Evolutionary conservation across 1,140 invertebrate genomes (phyloP), one percentile per base, ranked within the genome.

Genomic region (Hyles vespertilio): DNA sequence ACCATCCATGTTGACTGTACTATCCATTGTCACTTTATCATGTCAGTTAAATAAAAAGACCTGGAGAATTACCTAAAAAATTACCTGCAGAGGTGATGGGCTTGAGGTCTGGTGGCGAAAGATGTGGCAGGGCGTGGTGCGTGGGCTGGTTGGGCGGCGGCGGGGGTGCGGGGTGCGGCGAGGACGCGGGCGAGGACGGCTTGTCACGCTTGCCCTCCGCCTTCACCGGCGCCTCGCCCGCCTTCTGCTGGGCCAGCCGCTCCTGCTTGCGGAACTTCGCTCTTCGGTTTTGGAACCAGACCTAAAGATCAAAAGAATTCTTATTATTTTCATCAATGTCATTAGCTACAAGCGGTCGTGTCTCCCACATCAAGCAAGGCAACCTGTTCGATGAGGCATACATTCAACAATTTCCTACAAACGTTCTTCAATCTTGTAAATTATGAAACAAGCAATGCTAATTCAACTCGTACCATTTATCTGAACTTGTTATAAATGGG

Each of bases 211-310:
- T 89, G 53, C 86, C 80, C 45, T 87, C 82, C 46, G 79, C 86
- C 67, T 84, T 87, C 43, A 84, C 84, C 2, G 80, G 81, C 0
- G 77, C 74, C 59, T 88, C 86, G 3, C 86, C 84, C 33, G 91
- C 91, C 70, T 95, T 96, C 77, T 96, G 95, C 72, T 96, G 95
- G 2, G 94, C 94, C 50, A 96, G 79, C 12, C 95, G 89, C 86
- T 98, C 97, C 78, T 98, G 97, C 89, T 98, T 98, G 22, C 97
- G 91, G 77, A 97, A 97, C 85, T 98, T 98, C 1, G 96, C 96
- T 45, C 97, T 90, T 49, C 97, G 89, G 79, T 98, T 98, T 90
- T 98, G 97, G 80, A 98, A 98, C 97, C 97, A 98, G 0, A 98
- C 96, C 96, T 98, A 90, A 8, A 92, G 91, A 63, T 62, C 65